Evolutionary conservation across 1,140 invertebrate genomes (phyloP).

Genomic region (Gryon sp.): DNA sequence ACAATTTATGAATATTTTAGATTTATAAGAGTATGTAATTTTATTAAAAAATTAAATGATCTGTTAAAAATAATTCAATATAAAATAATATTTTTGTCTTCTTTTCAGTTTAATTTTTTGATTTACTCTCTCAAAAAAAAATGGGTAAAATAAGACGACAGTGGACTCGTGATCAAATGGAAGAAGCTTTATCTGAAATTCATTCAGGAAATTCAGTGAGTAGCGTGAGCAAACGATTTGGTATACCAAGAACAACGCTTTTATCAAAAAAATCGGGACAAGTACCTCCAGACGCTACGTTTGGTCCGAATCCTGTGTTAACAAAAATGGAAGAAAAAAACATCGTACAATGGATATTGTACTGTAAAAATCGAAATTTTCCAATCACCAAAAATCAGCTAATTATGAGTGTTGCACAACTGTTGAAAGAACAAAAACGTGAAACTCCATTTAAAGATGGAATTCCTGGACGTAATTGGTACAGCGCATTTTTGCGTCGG

Average conservation of each 20-base stretch:
- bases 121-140: no score
- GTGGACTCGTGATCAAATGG: background rate
- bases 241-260: slow-evolving; percentile 24
- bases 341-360: slow-evolving; percentile 12
- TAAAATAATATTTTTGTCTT: no score
- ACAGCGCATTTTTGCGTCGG: slow-evolving; percentile 34
- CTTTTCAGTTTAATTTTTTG: no score
- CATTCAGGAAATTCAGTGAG: background rate
- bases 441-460: slow-evolving; percentile 14
- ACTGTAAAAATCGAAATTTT: slow-evolving; percentile 66
- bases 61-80: no score
- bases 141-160: background rate
- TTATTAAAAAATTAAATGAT: no score
- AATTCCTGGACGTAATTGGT: slow-evolving; percentile 50
- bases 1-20: no score
- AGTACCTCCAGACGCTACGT: background rate
- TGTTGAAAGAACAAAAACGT: slow-evolving; percentile 54
- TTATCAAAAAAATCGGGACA: slow-evolving; percentile 6
- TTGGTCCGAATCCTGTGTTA: slow-evolving; percentile 20
- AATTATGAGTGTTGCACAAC: slow-evolving; percentile 67
- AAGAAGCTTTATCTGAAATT: slow-evolving; percentile 14
- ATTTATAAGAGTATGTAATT: no score
- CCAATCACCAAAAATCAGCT: slow-evolving; percentile 69
- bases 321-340: background rate
- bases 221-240: background rate